Evolutionary conservation across 1,140 invertebrate genomes (phyloP), one percentile per base, ranked within the genome.

Genomic region (Zaprionus taronus): DNA sequence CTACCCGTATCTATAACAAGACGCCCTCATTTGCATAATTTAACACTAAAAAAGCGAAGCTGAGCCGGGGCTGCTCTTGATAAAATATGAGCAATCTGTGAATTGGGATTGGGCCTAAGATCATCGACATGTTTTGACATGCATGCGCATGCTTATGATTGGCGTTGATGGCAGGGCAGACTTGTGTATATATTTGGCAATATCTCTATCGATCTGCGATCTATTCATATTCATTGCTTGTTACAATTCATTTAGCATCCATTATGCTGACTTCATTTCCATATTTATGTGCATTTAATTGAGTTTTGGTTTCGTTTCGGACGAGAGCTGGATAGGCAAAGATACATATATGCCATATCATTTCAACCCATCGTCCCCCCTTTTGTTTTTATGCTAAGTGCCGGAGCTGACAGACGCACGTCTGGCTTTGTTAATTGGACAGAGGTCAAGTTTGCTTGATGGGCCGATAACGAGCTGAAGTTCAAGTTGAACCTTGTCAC

Each of bases 201-300:
- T 68, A 70, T 57, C 65, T 69, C 71, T 70, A 36, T 72, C 56
- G 49, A 69, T 44, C 78, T 73, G 68, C 66, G 15, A 70, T 70
- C 51, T 58, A 49, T 64, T 64, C 65, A 77, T 60, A 90, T 81
- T 81, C 84, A 90, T 81, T 74, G 84, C 85, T 89, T 78, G 80
- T 89, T 89, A 89, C 85, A 90, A 85, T 90, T 85, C 84, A 87
- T 90, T 89, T 87, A 90, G 77, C 41, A 63, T 64, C 74, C 72
- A 89, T 84, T 84, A 72, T 63, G 55, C 53, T 26, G 77, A 20
- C 66, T 28, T 47, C 68, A 84, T 89, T 85, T 89, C 76, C 85
- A 89, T 89, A 80, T 89, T 90, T 90, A 89, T 89, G 81, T 85
- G 82, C 86, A 84, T 89, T 89, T 89, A 89, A 89, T 89, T 85